Percentiles rank a stretch among this genome's conserved stretches.
phyloP scores from a whole-genome alignment of 2,113 vertebrate genomes.

The Syrmaticus mikado region DNA sequence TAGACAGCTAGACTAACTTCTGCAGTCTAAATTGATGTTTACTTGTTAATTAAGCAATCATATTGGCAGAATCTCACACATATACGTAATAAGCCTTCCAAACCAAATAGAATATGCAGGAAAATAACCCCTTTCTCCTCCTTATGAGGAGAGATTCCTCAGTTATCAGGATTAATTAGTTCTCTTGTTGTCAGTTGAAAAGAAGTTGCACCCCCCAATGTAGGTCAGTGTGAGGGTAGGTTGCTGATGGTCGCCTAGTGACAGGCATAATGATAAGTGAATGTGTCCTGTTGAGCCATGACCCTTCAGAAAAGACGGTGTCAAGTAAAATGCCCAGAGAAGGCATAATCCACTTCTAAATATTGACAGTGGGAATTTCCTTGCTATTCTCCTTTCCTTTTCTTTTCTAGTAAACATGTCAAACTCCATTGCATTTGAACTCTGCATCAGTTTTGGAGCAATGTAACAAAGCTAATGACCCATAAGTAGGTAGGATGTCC shows the following conservation, averaged over 20 bases:
- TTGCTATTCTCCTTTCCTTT: slow-evolving; percentile 25
- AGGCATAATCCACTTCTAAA: slow-evolving; percentile 41
- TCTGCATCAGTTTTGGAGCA: slow-evolving; percentile 24
- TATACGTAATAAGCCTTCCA: slow-evolving; percentile 16
- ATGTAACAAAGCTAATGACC: slow-evolving; percentile 24
- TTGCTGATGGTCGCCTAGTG: slow-evolving; percentile 66
- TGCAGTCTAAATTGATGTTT: not conserved
- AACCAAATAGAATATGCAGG: not conserved
- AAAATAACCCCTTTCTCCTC: not conserved
- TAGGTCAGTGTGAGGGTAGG: slow-evolving; percentile 78
- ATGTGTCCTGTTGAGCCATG: slow-evolving; percentile 67
- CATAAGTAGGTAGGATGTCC: slow-evolving; percentile 11
- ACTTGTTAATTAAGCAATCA: not conserved
- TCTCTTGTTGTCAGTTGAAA: slow-evolving; percentile 75
- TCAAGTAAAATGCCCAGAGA: slow-evolving; percentile 59
- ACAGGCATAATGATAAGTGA: slow-evolving; percentile 77
- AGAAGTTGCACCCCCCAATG: slow-evolving; percentile 60
- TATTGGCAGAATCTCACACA: not conserved
- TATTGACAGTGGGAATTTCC: slow-evolving; percentile 61
- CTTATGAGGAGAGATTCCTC: slow-evolving; percentile 45
- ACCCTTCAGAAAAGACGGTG: slow-evolving; percentile 68
- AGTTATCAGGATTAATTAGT: slow-evolving; percentile 71
- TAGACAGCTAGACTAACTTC: not conserved
- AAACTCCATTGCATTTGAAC: slow-evolving; percentile 36
- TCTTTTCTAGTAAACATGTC: slow-evolving; percentile 49